These are phyloP conservation scores for Papilio protenor DNA, from an alignment of 2,888 invertebrate genomes.

Conservation along the genomic window DNA sequence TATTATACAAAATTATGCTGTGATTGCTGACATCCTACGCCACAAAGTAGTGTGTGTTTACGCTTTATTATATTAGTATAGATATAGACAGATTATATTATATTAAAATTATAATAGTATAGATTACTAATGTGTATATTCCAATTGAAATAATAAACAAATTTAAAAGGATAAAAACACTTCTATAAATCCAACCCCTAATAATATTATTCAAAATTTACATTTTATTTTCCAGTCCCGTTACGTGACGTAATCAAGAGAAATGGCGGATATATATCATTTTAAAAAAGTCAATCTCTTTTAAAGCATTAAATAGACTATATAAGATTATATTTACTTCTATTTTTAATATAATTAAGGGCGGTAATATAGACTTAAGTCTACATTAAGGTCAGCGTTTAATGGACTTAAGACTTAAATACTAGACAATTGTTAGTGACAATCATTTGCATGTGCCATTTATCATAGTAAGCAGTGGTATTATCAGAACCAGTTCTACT, in stretches of 20 bases:
- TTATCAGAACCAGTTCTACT: background rate
- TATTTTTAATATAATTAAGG: background rate
- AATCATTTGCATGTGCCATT: background rate
- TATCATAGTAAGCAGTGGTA: background rate
- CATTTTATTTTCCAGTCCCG: constrained; percentile 14
- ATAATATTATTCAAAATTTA: background rate
- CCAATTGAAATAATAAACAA: background rate
- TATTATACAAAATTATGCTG: no score
- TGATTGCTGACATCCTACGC: no score
- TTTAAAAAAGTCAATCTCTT: constrained; percentile 18
- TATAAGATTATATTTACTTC: background rate
- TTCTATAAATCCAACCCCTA: background rate
- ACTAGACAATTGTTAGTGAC: background rate
- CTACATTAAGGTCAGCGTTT: background rate
- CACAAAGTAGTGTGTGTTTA: no score
- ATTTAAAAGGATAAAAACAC: background rate
- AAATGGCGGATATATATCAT: constrained; percentile 7
- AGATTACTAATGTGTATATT: no score
- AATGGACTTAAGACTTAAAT: background rate
- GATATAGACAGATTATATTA: no score
- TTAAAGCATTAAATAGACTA: background rate
- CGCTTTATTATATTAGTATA: no score
- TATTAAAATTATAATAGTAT: no score
- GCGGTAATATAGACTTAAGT: background rate
- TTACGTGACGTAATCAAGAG: constrained; percentile 25